Base-by-base conservation (phyloP, 2,888 invertebrate genomes). In the Ennomos erosarius region DNA sequence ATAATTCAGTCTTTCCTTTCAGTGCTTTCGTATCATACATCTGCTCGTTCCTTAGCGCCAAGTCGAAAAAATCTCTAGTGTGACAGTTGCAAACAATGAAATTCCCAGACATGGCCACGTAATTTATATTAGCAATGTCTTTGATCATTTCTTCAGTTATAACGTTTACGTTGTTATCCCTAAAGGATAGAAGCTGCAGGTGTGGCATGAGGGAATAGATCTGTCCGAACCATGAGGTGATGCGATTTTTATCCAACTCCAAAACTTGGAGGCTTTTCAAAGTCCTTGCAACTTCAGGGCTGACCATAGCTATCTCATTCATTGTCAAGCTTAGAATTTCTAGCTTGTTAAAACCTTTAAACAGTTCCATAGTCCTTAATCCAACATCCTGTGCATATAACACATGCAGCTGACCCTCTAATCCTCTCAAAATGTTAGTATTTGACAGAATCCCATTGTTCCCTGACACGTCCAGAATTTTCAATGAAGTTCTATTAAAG, bases 31-130 rank as follows among this genome's bases (percentile, higher is more conserved):
- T 42, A 0, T 65, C 34, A 0, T 44, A 0, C 0, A 26, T 55
- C 9, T 57, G 61, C 55, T 78, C 79, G n/a, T 84, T 84, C 0
- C 52, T 63, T 0, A 72, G 62, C 0, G 85, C 85, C 11, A 84
- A 68, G 38, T 93, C 91, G 37, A 93, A 86, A 9, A 94, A 79
- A n/a, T 93, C 90, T 55, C 92, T 87, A 0, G 93, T 75, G 3
- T 89, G 78, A 59, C 95, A 95, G 51, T 93, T 93, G 70, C 95
- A 95, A 0, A 94, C 82, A 13, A 95, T 90, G 8, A 91, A 90
- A 70, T 95, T 96, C 0, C 85, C 86, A 0, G 93, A 89, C 0
- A 95, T 50, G 0, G 90, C 91, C 0, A 95, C 60, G 55, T 88
- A 92, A 0, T 85, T 73, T 0, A 94, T 59, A 0, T 79, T 67